Evolutionary conservation across 2,888 invertebrate species (phyloP), one percentile per base, ranked within the genome.

Genomic region (Beris morrisii): DNA sequence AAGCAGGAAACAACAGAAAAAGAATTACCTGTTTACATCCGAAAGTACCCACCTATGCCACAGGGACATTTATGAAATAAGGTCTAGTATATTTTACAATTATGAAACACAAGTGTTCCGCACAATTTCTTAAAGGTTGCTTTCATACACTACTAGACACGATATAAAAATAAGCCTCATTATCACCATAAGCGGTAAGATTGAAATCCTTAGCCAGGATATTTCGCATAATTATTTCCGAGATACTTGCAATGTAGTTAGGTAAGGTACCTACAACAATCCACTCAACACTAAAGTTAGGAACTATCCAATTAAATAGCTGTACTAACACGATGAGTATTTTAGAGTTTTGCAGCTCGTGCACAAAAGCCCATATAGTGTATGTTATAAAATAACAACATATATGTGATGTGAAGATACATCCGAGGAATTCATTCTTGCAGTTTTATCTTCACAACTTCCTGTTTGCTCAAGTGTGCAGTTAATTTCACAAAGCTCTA

Each of bases 401-500:
- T 22, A 22, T 22, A 22, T 22, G 22, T 22, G 22, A 15, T 9
- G 2, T 22, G 38, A 56, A 11, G 52, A 45, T 59, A 48, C 32
- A 32, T 32, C 44, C 50, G 48, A 48, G 32, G 31, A 15, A 5
- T 13, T 32, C 52, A 61, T 50, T 52, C 61, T 50, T 52, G 38
- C 38, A 30, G 52, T 52, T 52, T 61, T 38, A 43, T 50, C 50
- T 50, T 50, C 22, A 38, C 50, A 38, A 30, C 65, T 68, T 68
- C 68, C 68, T 68, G 66, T 68, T 68, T 68, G 63, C 61, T 58
- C 68, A 56, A 68, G 66, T 64, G 66, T 68, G 68, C 65, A 68
- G 68, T 66, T 68, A 68, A 68, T 68, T 68, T 68, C 68, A 68
- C 68, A 68, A 68, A 68, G 68, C 68, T 54, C 64, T 54, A 45